Evolutionary conservation across 2,113 vertebrate genomes (phyloP), one percentile per base, ranked within the genome.

Genomic region (Poicephalus gulielmi): DNA sequence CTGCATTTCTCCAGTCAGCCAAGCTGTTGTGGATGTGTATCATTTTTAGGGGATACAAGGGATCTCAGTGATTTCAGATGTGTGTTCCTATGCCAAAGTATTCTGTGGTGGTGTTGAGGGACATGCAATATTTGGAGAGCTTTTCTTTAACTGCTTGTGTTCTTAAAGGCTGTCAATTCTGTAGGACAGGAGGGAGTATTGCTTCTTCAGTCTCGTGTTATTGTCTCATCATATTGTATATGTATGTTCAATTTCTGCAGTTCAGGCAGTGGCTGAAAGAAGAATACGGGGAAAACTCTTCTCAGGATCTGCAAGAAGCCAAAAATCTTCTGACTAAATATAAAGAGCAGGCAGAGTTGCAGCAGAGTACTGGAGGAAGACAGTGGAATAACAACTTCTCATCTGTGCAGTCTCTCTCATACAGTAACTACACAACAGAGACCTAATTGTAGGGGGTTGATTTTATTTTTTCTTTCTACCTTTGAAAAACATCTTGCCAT

Each of bases 221-320:
- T 3, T 66, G 9, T 39, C 74, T 92, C 46, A 62, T 68, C 10
- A 10, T 68, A 13, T 49, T 44, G 2, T 75, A 18, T 41, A 3
- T 50, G 18, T 97, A 6, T 93, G 68, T 96, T 92, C 39, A 11
- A 20, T 86, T 70, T 49, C 77, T 97, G 9, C 82, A 99, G 99
- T 99, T 98, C 92, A 98, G 99, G 91, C 98, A 98, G 39, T 99
- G 99, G 99, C 97, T 99, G 62, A 98, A 95, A 83, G 98, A 96
- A 60, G 98, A 98, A 80, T 99, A 99, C 44, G 98, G 99, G 41
- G 98, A 99, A 90, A 99, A 96, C 96, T 98, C 98, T 68, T 98
- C 99, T 96, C 98, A 94, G 69, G 99, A 99, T 63, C 97, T 98
- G 62, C 98, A 99, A 94, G 98, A 99, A 96, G 97, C 99, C 84